Evolutionary conservation across 1,140 invertebrate genomes (phyloP).

Genomic region (Pantala flavescens): DNA sequence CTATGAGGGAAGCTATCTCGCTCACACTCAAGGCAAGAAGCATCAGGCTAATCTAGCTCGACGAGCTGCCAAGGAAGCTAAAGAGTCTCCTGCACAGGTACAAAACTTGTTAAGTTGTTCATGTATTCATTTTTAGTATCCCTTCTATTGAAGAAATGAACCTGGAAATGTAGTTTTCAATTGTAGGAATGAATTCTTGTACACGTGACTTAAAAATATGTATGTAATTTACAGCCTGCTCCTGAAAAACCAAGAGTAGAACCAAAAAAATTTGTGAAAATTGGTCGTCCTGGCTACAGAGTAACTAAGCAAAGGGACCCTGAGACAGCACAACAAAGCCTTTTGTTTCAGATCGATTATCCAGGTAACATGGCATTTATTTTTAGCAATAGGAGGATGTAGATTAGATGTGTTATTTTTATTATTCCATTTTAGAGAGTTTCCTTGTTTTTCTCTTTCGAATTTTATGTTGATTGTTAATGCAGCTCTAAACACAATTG

Average conservation of each 20-base stretch:
- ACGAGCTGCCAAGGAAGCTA: conserved; percentile 96
- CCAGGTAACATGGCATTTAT: conserved; percentile 47
- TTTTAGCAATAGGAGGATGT: neutral
- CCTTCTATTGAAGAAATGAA: neutral
- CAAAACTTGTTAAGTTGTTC: neutral
- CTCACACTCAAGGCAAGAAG: conserved; percentile 99
- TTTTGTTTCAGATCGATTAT: conserved; percentile 96
- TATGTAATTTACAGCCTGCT: conserved; percentile 50
- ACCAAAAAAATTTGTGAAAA: conserved; percentile 99
- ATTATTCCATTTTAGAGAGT: too few relatives aligned
- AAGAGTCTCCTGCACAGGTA: conserved; percentile 76
- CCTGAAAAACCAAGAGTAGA: conserved; percentile 92
- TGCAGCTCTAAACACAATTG: too few relatives aligned
- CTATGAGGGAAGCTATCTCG: conserved; percentile 98
- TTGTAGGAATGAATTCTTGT: neutral
- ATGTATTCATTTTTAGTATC: neutral
- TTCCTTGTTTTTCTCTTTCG: too few relatives aligned
- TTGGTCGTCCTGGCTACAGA: conserved; percentile 96
- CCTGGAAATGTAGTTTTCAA: neutral
- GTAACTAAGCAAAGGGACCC: conserved; percentile 98
- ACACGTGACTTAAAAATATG: conserved; percentile 8
- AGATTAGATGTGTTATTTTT: too few relatives aligned
- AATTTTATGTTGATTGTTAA: too few relatives aligned
- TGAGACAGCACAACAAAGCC: conserved; percentile 88
- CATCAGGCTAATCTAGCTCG: conserved; percentile 98